A percentile compares a stretch with the other conserved stretches of the same genome.
phyloP scores from a whole-genome alignment of 2,888 invertebrate species.

The Rhopalosiphum nymphaeae region DNA sequence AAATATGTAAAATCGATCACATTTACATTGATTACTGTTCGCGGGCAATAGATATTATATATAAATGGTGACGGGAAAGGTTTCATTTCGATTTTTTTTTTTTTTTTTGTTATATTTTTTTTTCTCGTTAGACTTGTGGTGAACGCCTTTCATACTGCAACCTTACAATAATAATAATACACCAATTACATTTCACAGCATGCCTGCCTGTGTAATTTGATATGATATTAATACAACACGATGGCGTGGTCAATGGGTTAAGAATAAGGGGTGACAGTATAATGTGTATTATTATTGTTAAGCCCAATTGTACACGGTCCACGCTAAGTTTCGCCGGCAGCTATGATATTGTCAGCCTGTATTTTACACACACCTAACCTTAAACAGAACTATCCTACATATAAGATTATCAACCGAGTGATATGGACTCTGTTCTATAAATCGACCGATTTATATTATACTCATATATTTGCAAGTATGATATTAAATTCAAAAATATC shows the following conservation, averaged over 20 bases:
- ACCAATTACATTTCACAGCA: slow-evolving; percentile 38
- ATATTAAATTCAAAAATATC: not conserved
- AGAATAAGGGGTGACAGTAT: not conserved
- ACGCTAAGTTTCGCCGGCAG: too few relatives aligned
- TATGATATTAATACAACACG: not conserved
- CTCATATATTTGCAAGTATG: not conserved
- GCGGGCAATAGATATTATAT: not conserved
- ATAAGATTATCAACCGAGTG: not conserved
- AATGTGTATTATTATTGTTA: not conserved
- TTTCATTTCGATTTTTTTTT: not conserved
- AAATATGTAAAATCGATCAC: not conserved
- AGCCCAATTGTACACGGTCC: slow-evolving; percentile 15
- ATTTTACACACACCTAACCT: not conserved
- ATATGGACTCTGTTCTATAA: not conserved
- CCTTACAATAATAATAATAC: slow-evolving; percentile 1
- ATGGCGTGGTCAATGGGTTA: not conserved
- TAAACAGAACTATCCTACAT: not conserved
- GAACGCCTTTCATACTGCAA: not conserved
- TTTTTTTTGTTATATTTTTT: not conserved
- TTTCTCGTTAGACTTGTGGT: not conserved
- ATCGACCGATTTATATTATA: not conserved
- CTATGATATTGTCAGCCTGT: not conserved
- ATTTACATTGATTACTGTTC: not conserved
- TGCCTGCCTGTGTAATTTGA: slow-evolving; percentile 17
- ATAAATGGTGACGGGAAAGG: not conserved